Percentiles rank a stretch among this genome's conserved stretches.
phyloP scores from a whole-genome alignment of 2,797 vertebrate genomes.

The Epinephelus awoara region DNA sequence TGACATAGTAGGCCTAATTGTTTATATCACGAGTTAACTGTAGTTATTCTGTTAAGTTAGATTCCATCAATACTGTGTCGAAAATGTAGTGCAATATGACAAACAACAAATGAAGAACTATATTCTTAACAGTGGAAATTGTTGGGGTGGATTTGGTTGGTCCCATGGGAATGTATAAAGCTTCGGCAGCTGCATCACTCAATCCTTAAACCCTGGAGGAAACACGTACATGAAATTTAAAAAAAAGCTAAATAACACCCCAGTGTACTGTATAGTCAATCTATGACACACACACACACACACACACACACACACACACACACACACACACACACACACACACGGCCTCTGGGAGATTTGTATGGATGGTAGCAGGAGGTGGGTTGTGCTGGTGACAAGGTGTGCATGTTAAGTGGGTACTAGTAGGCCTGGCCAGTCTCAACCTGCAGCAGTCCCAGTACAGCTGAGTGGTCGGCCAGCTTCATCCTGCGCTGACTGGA shows the following conservation, averaged over 20 bases:
- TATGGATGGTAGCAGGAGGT: slow-evolving; percentile 46
- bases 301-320: not conserved
- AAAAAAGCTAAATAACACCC: slow-evolving; percentile 35
- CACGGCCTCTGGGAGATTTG: slow-evolving; percentile 42
- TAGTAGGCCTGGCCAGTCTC: slow-evolving; percentile 97
- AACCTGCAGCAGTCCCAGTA: slow-evolving; percentile 96
- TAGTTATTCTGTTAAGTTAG: slow-evolving; percentile 1
- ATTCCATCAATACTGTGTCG: not conserved
- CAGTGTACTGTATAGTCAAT: not conserved
- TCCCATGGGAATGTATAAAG: slow-evolving; percentile 58
- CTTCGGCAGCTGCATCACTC: slow-evolving; percentile 31
- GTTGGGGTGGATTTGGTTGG: slow-evolving; percentile 22
- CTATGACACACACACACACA: slow-evolving; percentile 17
- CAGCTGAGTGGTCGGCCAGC: slow-evolving; percentile 94
- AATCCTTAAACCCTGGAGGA: slow-evolving; percentile 20
- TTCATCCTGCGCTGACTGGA: slow-evolving; percentile 97
- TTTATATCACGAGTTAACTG: slow-evolving; percentile 5
- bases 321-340: slow-evolving; percentile 17
- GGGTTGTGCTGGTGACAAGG: slow-evolving; percentile 73
- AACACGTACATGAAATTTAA: slow-evolving; percentile 8
- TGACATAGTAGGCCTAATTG: not conserved
- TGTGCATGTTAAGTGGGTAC: slow-evolving; percentile 47
- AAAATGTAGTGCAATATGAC: slow-evolving; percentile 8
- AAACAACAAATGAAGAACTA: slow-evolving; percentile 16
- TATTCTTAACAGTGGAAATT: slow-evolving; percentile 8